Evolutionary conservation across 2,797 vertebrate genomes (phyloP).

Genomic region (Varecia variegata): DNA sequence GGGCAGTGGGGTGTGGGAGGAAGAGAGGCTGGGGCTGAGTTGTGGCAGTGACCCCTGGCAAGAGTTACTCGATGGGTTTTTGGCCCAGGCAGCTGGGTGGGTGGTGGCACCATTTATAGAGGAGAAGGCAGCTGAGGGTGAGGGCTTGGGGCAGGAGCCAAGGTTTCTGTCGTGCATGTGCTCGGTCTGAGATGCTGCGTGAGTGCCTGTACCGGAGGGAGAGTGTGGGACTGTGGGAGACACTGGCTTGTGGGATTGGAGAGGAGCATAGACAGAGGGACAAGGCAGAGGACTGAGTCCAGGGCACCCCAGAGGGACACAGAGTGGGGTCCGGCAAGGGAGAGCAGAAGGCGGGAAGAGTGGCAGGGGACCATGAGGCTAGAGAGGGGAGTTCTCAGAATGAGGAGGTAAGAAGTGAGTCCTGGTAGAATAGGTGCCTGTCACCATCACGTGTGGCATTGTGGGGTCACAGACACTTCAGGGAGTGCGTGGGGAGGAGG

Average conservation of each 20-base stretch:
- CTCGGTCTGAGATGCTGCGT: not conserved
- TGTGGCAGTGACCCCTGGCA: not conserved
- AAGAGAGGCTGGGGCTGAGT: not conserved
- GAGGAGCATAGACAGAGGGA: not conserved
- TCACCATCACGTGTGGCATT: not conserved
- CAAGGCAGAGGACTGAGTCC: not conserved
- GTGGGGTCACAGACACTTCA: not conserved
- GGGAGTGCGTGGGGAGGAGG: not conserved
- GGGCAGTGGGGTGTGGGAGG: not conserved
- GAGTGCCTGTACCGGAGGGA: not conserved
- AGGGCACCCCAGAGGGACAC: too few relatives aligned
- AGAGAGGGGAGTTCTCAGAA: not conserved
- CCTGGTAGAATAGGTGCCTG: not conserved
- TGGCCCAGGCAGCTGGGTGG: not conserved
- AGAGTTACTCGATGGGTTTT: not conserved
- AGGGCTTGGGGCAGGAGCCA: not conserved
- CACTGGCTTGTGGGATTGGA: fast-evolving
- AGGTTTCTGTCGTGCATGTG: not conserved
- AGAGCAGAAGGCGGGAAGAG: not conserved
- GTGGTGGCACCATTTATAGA: not conserved
- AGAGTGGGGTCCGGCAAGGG: not conserved
- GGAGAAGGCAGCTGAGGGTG: not conserved
- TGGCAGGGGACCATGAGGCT: not conserved
- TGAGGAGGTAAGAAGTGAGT: fast-evolving
- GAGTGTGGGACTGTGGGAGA: not conserved